Conservation (phyloP, 2,113 vertebrate species). For the Callipepla californica region DNA sequence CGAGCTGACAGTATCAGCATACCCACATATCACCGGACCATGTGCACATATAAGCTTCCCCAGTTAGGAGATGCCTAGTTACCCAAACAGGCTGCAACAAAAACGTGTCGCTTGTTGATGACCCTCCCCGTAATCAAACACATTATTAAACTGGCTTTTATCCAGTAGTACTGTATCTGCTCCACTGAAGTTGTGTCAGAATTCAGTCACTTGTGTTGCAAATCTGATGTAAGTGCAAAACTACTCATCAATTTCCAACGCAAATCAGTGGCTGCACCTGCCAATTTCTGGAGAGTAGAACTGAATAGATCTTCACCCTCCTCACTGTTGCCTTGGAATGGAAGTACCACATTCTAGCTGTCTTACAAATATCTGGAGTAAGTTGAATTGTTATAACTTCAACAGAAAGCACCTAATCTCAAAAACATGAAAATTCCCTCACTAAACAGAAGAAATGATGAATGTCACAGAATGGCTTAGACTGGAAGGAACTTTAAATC, state of each 20-base stretch:
- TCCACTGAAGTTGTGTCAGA: background rate
- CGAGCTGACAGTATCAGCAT: background rate
- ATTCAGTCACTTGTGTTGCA: background rate
- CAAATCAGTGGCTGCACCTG: background rate
- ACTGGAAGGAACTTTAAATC: no score
- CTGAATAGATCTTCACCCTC: background rate
- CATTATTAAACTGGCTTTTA: background rate
- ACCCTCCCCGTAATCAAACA: background rate
- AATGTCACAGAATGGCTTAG: background rate
- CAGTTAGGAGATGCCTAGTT: background rate
- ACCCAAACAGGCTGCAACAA: background rate
- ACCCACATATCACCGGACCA: background rate
- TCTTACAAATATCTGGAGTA: background rate
- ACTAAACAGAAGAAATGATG: background rate
- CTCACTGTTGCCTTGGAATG: background rate
- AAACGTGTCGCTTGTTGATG: fast-evolving
- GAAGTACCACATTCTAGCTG: background rate
- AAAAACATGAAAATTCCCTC: fast-evolving
- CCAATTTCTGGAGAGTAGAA: background rate
- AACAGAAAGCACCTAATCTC: background rate
- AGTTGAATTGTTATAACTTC: background rate
- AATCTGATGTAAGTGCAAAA: background rate
- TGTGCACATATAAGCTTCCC: background rate
- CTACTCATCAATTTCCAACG: background rate
- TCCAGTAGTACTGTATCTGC: background rate